Conservation (phyloP, 2,888 invertebrate genomes). For the Noctua janthe region DNA sequence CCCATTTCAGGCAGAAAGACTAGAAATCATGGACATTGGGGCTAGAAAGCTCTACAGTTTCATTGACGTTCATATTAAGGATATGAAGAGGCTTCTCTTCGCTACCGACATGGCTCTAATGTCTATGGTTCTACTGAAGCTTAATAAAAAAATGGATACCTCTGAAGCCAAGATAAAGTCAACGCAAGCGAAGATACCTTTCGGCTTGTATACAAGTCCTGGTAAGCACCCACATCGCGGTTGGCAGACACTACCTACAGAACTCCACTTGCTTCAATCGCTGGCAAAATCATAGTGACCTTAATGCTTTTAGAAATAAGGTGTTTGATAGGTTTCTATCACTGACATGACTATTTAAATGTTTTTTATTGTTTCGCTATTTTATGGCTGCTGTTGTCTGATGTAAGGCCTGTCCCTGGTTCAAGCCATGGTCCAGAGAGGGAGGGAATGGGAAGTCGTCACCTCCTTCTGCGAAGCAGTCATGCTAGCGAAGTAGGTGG, state of each 20-base stretch:
- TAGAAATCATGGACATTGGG: constrained; percentile 78
- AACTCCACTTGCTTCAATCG: neutral
- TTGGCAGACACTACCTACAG: neutral
- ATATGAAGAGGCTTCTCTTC: constrained; percentile 84
- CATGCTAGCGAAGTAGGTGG: no score
- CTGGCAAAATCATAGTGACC: no score
- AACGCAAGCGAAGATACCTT: constrained; percentile 87
- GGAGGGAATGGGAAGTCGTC: no score
- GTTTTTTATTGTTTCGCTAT: no score
- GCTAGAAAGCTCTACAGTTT: constrained; percentile 81
- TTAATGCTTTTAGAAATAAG: no score
- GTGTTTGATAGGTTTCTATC: no score
- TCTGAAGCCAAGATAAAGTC: constrained; percentile 85
- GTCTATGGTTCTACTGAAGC: constrained; percentile 86
- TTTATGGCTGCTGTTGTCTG: neutral
- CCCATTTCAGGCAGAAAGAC: constrained; percentile 78
- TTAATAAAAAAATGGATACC: constrained; percentile 88
- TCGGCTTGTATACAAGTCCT: constrained; percentile 86
- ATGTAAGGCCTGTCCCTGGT: no score
- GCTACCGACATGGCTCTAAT: constrained; percentile 86
- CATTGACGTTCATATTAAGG: constrained; percentile 84
- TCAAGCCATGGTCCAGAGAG: no score
- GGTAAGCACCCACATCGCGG: constrained; percentile 69
- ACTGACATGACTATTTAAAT: no score
- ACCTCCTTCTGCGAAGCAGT: no score